phyloP scores from a whole-genome alignment of 2,113 vertebrate species.

The Verasper variegatus region DNA sequence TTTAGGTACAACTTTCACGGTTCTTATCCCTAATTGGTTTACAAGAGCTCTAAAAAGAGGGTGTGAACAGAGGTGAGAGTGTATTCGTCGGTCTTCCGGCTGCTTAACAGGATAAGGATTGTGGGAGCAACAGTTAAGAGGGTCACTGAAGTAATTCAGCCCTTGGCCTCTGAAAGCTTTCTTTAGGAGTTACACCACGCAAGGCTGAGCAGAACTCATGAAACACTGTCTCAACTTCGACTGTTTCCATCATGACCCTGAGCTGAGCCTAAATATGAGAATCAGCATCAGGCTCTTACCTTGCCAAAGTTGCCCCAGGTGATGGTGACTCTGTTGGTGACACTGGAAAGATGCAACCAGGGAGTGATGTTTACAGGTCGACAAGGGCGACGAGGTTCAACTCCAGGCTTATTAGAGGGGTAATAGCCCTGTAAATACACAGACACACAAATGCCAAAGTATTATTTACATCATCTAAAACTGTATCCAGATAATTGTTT shows the following conservation, averaged over 20 bases:
- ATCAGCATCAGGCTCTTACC: slow-evolving; percentile 75
- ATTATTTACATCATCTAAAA: neutral
- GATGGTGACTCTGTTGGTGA: slow-evolving; percentile 93
- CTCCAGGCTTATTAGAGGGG: slow-evolving; percentile 96
- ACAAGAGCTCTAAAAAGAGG: slow-evolving; percentile 12
- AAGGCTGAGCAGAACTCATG: neutral
- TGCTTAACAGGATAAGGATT: slow-evolving; percentile 22
- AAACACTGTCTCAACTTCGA: slow-evolving; percentile 7
- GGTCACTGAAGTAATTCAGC: neutral
- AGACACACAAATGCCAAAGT: neutral
- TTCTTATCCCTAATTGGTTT: neutral
- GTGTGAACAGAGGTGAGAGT: neutral
- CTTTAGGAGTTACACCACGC: neutral
- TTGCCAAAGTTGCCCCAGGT: slow-evolving; percentile 99
- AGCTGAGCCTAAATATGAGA: neutral
- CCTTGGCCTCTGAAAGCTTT: neutral
- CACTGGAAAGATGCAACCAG: slow-evolving; percentile 94
- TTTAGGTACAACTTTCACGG: neutral
- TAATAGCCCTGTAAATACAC: slow-evolving; percentile 91
- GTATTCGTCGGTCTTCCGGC: slow-evolving; percentile 6
- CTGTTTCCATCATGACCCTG: neutral
- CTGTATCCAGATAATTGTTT: neutral
- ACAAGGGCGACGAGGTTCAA: slow-evolving; percentile 96
- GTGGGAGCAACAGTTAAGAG: slow-evolving; percentile 1
- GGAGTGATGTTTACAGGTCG: slow-evolving; percentile 97